These are phyloP conservation scores for Perithous albicinctus DNA, from an alignment of 2,888 invertebrate genomes.

Conservation along the genomic window DNA sequence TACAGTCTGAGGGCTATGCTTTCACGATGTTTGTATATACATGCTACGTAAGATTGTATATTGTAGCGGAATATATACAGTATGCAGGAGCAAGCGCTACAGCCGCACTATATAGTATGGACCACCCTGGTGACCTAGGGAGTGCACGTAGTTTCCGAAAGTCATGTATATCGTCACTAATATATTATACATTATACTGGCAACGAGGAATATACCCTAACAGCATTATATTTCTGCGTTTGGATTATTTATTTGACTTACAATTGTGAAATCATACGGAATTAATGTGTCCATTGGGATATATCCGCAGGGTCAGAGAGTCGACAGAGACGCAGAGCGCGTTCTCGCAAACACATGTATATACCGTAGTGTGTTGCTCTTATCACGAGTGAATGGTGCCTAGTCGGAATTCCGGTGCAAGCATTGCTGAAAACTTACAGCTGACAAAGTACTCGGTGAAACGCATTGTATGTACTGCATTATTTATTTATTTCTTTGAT, in stretches of 20 bases:
- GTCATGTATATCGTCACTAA: conserved; percentile 8
- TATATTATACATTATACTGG: conserved; percentile 46
- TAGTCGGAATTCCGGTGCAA: not conserved
- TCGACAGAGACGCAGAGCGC: not conserved
- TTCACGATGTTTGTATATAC: not conserved
- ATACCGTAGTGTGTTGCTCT: not conserved
- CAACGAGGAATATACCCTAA: conserved; percentile 23
- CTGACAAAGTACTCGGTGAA: not conserved
- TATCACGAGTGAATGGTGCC: not conserved
- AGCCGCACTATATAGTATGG: not conserved
- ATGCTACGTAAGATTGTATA: conserved; percentile 10
- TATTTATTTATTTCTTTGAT: not conserved
- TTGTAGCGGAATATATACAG: conserved; percentile 1
- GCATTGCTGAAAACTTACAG: not conserved
- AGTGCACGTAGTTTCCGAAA: conserved; percentile 39
- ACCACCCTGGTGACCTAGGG: conserved; percentile 32
- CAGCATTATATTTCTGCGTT: conserved; percentile 44
- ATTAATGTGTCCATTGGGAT: conserved; percentile 44
- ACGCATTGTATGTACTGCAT: not conserved
- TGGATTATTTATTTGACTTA: conserved; percentile 56
- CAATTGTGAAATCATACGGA: conserved; percentile 50
- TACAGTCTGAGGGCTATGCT: not conserved
- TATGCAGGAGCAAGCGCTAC: conserved; percentile 9
- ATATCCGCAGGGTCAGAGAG: not conserved
- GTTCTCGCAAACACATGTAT: not conserved